Conservation (phyloP, 2,797 vertebrate genomes). For the Ctenochaetus hawaiiensis region DNA sequence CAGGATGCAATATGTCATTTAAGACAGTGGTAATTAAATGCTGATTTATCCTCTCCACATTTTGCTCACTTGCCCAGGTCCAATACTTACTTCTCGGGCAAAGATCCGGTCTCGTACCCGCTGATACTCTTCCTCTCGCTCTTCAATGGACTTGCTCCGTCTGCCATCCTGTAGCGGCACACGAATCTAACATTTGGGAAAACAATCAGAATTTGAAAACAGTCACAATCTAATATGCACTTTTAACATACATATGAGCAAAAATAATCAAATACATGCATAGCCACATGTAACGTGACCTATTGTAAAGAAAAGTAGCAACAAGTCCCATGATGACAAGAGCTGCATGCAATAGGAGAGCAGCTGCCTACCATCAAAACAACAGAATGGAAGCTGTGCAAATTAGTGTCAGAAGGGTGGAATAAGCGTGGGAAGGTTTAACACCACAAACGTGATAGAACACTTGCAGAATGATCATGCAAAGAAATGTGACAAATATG, state of each 20-base stretch:
- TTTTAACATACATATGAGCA: not conserved
- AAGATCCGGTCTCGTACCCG: slow-evolving; percentile 98
- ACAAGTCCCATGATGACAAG: slow-evolving; percentile 27
- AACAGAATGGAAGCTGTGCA: slow-evolving; percentile 31
- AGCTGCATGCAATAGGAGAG: slow-evolving; percentile 17
- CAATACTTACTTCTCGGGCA: slow-evolving; percentile 95
- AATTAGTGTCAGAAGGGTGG: slow-evolving; percentile 17
- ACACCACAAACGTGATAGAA: slow-evolving; percentile 37
- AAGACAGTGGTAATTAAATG: not conserved
- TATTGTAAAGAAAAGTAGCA: slow-evolving; percentile 18
- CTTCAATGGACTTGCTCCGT: slow-evolving; percentile 99
- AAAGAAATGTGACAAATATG: slow-evolving; percentile 29
- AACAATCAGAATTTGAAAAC: not conserved
- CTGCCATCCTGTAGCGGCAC: slow-evolving; percentile 98
- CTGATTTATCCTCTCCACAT: slow-evolving; percentile 1
- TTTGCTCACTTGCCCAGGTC: slow-evolving; percentile 17
- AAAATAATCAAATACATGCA: not conserved
- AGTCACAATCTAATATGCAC: not conserved
- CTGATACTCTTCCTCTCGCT: slow-evolving; percentile 99
- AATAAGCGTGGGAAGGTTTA: slow-evolving; percentile 38
- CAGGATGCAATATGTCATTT: not conserved
- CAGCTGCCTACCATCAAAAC: slow-evolving; percentile 49
- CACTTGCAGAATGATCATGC: slow-evolving; percentile 16
- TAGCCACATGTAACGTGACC: not conserved
- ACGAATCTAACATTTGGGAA: slow-evolving; percentile 89